phyloP scores from a whole-genome alignment of 2,797 vertebrate genomes.

The Gymnothorax reevesii region DNA sequence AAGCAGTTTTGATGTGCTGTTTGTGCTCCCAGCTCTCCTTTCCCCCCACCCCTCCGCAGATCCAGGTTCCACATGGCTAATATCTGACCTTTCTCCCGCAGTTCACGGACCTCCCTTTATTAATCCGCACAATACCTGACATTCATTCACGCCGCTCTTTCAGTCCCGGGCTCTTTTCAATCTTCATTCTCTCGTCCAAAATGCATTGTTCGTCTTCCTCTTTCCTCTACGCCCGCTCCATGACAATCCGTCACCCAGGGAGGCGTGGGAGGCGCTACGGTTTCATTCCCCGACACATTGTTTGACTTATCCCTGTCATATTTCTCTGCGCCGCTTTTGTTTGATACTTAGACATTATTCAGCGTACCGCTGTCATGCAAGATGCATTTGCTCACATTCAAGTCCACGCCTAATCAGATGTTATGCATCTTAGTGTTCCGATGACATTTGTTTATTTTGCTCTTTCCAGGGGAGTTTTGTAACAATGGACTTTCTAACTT shows the following conservation, averaged over 20 bases:
- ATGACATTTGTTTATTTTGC: not conserved
- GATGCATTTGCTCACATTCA: not conserved
- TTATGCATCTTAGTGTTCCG: not conserved
- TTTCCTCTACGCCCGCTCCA: not conserved
- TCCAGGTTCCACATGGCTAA: conserved; percentile 58
- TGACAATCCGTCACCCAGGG: conserved; percentile 19
- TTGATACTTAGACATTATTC: conserved; percentile 12
- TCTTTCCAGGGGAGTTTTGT: not conserved
- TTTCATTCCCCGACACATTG: conserved; percentile 3
- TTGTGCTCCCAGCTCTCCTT: conserved; percentile 44
- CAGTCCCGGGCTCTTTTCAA: conserved; percentile 42
- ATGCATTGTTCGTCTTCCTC: conserved; percentile 18
- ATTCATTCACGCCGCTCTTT: conserved; percentile 48
- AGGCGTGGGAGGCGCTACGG: not conserved
- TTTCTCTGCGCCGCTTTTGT: conserved; percentile 13
- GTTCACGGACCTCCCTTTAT: conserved; percentile 50
- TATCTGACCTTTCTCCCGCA: conserved; percentile 56
- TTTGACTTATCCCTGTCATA: conserved; percentile 20
- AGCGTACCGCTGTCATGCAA: not conserved
- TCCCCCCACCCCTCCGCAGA: conserved; percentile 40
- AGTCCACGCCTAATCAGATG: not conserved
- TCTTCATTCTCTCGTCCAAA: conserved; percentile 12
- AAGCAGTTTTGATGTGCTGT: conserved; percentile 42
- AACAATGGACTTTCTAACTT: not conserved
- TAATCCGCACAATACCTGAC: conserved; percentile 56